Percentiles rank a stretch among this genome's conserved stretches.
These are phyloP conservation scores for Tethya wilhelma DNA, from an alignment of 37 sponge, comb jelly and placozoan species.

Conservation along the genomic window DNA sequence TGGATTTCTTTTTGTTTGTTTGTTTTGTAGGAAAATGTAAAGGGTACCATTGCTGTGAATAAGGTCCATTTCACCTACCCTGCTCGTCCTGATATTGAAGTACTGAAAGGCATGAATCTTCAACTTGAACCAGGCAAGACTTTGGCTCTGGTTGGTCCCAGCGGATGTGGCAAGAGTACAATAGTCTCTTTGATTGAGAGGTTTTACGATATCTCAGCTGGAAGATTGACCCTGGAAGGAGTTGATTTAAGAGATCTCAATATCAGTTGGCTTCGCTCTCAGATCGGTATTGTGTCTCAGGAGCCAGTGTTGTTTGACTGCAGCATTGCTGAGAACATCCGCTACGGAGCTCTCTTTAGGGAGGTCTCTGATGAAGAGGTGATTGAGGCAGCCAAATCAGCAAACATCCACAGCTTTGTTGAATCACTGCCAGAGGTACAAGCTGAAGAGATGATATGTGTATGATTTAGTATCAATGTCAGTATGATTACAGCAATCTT, in stretches of 20 bases:
- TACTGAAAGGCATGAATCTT: conserved; percentile 53
- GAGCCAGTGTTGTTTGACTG: conserved; percentile 78
- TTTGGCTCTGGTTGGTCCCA: conserved; percentile 86
- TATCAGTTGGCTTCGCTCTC: conserved; percentile 60
- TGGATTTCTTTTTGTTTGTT: no score
- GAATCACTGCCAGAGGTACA: conserved; percentile 66
- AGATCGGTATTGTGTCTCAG: conserved; percentile 80
- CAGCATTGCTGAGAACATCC: conserved; percentile 85
- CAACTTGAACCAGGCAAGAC: conserved; percentile 73
- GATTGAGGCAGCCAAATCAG: conserved; percentile 74
- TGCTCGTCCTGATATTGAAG: conserved; percentile 57
- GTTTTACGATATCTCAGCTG: conserved; percentile 74
- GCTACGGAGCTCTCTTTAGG: conserved; percentile 81
- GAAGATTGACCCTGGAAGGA: conserved; percentile 27
- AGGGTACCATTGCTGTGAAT: conserved; percentile 35
- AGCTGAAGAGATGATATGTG: neutral
- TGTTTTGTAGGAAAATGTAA: conserved; percentile 35
- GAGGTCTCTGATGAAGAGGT: conserved; percentile 83
- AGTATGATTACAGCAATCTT: neutral
- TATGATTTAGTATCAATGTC: neutral
- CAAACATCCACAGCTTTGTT: conserved; percentile 92
- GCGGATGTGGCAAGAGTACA: conserved; percentile 94
- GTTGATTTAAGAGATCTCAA: conserved; percentile 55
- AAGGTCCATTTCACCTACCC: conserved; percentile 81
- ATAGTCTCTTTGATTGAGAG: conserved; percentile 78